These are phyloP conservation scores for Brachylomia viminalis DNA, from an alignment of 2,888 invertebrate genomes.

Conservation along the genomic window DNA sequence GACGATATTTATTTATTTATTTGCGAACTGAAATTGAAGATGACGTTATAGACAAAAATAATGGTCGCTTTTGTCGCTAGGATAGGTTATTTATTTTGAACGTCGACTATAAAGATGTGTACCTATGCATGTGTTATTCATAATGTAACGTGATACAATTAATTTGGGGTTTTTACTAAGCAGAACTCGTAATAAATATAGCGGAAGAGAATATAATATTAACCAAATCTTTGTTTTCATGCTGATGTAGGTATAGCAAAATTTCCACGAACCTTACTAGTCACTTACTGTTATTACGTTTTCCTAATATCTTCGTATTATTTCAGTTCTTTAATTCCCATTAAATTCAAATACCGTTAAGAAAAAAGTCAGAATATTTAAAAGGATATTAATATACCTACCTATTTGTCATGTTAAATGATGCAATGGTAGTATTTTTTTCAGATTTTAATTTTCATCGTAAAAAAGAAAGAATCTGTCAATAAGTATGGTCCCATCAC, in stretches of 20 bases:
- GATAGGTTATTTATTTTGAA: not conserved
- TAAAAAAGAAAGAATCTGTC: not conserved
- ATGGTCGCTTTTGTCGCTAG: not conserved
- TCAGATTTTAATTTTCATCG: accelerated
- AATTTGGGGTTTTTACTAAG: not conserved
- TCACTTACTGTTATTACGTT: not conserved
- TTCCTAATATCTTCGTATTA: not conserved
- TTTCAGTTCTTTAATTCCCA: not conserved
- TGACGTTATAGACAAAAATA: not conserved
- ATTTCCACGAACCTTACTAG: not conserved
- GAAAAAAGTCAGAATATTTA: not conserved
- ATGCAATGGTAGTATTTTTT: not conserved
- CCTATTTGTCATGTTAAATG: not conserved
- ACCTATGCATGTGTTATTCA: not conserved
- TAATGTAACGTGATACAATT: too few species aligned
- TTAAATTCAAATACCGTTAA: not conserved
- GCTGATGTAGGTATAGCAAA: not conserved
- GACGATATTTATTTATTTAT: too few species aligned
- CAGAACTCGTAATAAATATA: not conserved
- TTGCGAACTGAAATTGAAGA: not conserved
- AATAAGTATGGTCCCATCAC: conserved; percentile 22
- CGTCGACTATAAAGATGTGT: not conserved
- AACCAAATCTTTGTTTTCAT: not conserved
- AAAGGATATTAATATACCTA: not conserved
- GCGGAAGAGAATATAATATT: not conserved